Conservation (phyloP, 2,113 vertebrate species). For the Apaloderma vittatum region DNA sequence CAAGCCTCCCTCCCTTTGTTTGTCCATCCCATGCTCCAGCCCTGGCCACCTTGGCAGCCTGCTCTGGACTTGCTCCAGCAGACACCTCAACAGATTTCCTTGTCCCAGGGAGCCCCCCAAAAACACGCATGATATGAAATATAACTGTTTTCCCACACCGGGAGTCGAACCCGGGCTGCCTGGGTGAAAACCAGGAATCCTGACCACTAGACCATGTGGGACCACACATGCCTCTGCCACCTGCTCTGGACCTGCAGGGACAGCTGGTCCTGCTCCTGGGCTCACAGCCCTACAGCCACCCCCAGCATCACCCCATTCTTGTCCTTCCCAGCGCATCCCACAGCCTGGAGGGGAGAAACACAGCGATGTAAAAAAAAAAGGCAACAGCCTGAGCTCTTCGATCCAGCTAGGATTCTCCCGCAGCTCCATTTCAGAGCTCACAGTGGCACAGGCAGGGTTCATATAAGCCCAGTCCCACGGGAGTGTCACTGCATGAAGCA, state of each 20-base stretch:
- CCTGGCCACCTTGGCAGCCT: not conserved
- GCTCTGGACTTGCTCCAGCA: accelerated
- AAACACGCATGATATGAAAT: not conserved
- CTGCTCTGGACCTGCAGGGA: too few species aligned
- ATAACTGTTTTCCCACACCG: not conserved
- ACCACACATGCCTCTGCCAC: accelerated
- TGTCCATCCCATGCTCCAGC: accelerated
- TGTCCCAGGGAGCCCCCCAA: not conserved
- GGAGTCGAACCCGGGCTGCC: not conserved
- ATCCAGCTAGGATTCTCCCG: not conserved
- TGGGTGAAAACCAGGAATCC: slow-evolving; percentile 38
- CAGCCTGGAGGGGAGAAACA: not conserved
- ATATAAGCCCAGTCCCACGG: accelerated
- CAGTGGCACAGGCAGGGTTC: not conserved
- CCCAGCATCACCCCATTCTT: not conserved
- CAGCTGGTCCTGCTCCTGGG: not conserved
- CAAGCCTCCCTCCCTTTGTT: accelerated
- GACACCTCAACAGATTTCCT: not conserved
- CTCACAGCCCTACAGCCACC: not conserved
- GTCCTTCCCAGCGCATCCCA: not conserved
- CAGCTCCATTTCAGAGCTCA: not conserved
- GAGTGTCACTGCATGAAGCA: accelerated
- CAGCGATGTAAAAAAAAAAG: accelerated
- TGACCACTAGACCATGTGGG: slow-evolving; percentile 9
- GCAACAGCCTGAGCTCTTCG: accelerated